phyloP scores from a whole-genome alignment of 2,888 invertebrate genomes.

The Pteria penguin region DNA sequence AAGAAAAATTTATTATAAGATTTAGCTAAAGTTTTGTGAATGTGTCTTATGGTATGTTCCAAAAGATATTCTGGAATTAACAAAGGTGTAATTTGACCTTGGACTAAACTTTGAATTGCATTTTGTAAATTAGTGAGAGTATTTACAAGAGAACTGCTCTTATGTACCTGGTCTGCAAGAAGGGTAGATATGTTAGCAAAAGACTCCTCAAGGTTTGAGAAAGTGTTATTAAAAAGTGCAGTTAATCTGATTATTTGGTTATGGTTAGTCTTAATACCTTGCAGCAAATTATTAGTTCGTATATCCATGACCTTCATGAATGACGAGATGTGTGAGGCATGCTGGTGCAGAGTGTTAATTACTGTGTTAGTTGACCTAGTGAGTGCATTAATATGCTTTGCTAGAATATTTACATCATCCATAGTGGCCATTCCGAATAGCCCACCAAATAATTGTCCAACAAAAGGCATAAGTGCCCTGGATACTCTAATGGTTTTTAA shows the following conservation, averaged over 20 bases:
- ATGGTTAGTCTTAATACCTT: constrained; percentile 18
- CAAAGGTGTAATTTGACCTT: constrained; percentile 32
- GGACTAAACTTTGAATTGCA: constrained; percentile 19
- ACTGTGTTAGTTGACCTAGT: not conserved
- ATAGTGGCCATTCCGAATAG: constrained; percentile 35
- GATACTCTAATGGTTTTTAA: too few species aligned
- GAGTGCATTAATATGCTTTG: too few species aligned
- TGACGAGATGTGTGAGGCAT: constrained; percentile 25
- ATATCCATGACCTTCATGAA: constrained; percentile 23
- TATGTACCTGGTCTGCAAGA: constrained; percentile 25
- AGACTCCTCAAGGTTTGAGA: not conserved
- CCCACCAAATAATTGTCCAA: too few species aligned
- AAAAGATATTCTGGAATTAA: constrained; percentile 12
- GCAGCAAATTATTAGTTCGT: constrained; percentile 23
- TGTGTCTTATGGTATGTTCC: too few species aligned
- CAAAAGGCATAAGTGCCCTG: too few species aligned
- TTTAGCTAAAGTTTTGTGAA: too few species aligned
- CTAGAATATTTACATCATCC: too few species aligned
- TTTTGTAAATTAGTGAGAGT: constrained; percentile 8
- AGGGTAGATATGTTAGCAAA: constrained; percentile 23
- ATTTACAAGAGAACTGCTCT: constrained; percentile 9
- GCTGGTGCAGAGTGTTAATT: constrained; percentile 8
- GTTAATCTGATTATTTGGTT: not conserved
- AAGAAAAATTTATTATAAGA: too few species aligned
- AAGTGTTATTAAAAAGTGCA: not conserved